Evolutionary conservation across 2,888 invertebrate genomes (phyloP).

Genomic region (Protonemura montana): DNA sequence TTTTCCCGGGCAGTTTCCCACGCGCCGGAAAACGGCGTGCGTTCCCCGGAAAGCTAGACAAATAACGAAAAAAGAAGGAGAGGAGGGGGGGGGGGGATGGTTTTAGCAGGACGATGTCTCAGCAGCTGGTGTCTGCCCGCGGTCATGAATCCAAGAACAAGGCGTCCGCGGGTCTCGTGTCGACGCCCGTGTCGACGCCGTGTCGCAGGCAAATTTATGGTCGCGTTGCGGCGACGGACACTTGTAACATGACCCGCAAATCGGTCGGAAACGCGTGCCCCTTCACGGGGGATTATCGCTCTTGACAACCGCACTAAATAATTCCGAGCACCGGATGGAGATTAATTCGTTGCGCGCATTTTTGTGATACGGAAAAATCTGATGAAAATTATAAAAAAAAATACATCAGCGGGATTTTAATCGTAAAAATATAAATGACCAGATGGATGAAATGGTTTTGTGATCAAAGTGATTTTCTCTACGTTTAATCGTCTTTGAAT

Average conservation of each 20-base stretch:
- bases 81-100: not conserved
- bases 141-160: not conserved
- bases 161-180: not conserved
- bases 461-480: not conserved
- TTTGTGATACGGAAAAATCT: not conserved
- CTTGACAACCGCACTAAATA: not conserved
- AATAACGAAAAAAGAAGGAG: not conserved
- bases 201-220: not conserved
- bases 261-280: constrained; percentile 1
- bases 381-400: not conserved
- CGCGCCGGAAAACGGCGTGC: not conserved
- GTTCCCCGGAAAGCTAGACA: too few species aligned
- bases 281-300: not conserved
- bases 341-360: not conserved
- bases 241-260: not conserved
- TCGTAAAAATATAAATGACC: not conserved
- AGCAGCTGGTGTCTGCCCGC: too few species aligned
- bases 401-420: not conserved
- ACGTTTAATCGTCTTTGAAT: too few species aligned
- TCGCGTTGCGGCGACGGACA: not conserved
- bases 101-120: too few species aligned
- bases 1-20: not conserved
- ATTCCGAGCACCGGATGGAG: not conserved
- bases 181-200: not conserved
- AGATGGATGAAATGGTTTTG: not conserved